Base-by-base conservation (phyloP, 2,888 invertebrate genomes). In the Volucella inflata region DNA sequence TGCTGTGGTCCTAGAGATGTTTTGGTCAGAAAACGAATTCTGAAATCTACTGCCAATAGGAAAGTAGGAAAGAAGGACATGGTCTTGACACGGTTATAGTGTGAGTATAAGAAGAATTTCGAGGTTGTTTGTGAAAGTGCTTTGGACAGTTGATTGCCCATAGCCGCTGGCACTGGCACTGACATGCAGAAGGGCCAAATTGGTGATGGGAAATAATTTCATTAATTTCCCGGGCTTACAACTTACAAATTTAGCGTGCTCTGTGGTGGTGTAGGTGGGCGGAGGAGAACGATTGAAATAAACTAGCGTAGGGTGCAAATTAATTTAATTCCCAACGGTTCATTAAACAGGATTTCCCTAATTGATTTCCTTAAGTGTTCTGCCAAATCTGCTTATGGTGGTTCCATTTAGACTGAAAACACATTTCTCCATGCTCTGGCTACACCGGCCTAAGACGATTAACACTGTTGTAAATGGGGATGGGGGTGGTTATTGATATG, bases 351-450 rank as follows among this genome's bases (percentile, higher is more conserved):
- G 78, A 71, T 78, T 50, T 71, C 30, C 78, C 70, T 78, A 78
- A 78, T 78, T 78, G 78, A 70, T 78, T 78, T 62, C 48, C 55
- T 78, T 68, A 70, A 78, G 77, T 71, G 77, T 78, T 78, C 21
- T 21, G 3, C 48, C 62, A 70, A 64, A 57, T 78, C 77, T 62
- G 77, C 62, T 70, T 55, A 78, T 64, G 16, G 64, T 64, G 57
- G 70, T 78, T 64, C 50, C 44, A 70, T 71, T 62, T 77, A 62
- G 38, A 21, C 38, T n/a, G 36, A 12, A 30, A 48, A 16, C 42
- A 36, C 36, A 30, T 30, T 30, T 30, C 30, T 30, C 6, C 30
- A 30, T 30, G 30, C 30, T 30, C 30, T 30, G 30, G 6, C 30
- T 30, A 30, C 6, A 30, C 30, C 6, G 30, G 6, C 30, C 30